These are phyloP conservation scores for Adineta ricciae DNA, from an alignment of 2,888 invertebrate species.

Conservation along the genomic window DNA sequence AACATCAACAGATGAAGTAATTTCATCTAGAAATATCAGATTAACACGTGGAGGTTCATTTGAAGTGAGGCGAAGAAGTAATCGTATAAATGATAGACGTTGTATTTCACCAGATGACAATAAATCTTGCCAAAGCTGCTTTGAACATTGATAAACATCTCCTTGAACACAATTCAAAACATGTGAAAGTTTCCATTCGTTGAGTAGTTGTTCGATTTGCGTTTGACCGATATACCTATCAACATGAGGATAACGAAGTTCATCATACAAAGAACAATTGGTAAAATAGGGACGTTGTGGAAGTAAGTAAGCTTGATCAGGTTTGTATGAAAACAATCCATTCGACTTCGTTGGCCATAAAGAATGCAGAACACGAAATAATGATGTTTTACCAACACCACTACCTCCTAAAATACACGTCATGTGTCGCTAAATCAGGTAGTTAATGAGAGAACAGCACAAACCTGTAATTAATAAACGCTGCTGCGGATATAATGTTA, in stretches of 20 bases:
- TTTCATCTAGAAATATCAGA: constrained; percentile 70
- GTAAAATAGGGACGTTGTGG: too few species aligned
- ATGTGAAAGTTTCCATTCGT: neutral
- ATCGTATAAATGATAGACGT: constrained; percentile 79
- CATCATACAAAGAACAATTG: constrained; percentile 45
- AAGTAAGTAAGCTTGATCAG: constrained; percentile 42
- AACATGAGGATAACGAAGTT: neutral
- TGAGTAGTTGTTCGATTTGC: neutral
- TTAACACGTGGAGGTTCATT: too few species aligned
- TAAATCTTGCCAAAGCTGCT: constrained; percentile 58
- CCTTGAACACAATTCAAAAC: neutral
- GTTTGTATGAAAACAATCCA: neutral
- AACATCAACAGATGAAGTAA: constrained; percentile 79
- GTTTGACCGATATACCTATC: neutral
- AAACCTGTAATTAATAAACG: constrained; percentile 1
- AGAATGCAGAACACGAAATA: neutral
- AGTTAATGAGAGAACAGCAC: too few species aligned
- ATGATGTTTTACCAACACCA: neutral
- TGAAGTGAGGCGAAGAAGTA: constrained; percentile 56
- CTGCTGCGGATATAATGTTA: neutral
- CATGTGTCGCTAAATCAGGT: too few species aligned
- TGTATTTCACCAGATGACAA: constrained; percentile 93
- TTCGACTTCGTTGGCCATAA: neutral
- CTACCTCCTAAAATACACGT: too few species aligned
- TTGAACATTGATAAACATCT: constrained; percentile 34